Base-by-base conservation (phyloP, 2,888 invertebrate species). In the Pecten maximus region DNA sequence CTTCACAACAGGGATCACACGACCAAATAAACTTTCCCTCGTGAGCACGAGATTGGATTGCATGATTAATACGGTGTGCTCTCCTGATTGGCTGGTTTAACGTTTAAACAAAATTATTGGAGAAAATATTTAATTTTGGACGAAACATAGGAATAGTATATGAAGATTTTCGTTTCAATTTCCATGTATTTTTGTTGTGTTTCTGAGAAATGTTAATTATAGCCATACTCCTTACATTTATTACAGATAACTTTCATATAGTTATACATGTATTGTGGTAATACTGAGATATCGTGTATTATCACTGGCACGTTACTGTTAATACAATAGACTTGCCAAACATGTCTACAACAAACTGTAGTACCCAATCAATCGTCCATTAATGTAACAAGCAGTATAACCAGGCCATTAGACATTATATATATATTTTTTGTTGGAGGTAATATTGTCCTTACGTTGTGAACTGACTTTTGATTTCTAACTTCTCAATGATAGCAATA, bases 31-130 rank as follows among this genome's bases (percentile, higher is more conserved):
- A 74, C 2, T 28, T 74, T 35, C 28, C 74, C 74, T 74, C 74
- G 74, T 74, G 35, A 28, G 74, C 74, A 74, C 74, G 35, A 74
- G 74, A 74, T 74, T 74, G 74, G 74, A 74, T 74, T 35, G 74
- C 74, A 74, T 74, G 74, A 74, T 74, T 74, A 74, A 74, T 74
- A 74, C 74, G 6, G 0, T 35, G 35, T 3, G 28, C 28, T 35
- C 15, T 74, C 15, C 60, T 74, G 74, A 74, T 74, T 74, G 74
- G 74, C 74, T 74, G 10, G 2, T 35, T 35, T 35, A 0, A 74
- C 28, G 10, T 74, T 60, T 28, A 35, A 74, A 74, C 28, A 74
- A 28, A 35, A 15, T 28, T 74, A 74, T 74, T 74, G 28, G 28
- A 28, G 35, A 74, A 74, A 35, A 74, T 28, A 35, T 74, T 74